These are phyloP conservation scores for Halcyon badia DNA, from an alignment of 2,797 vertebrate species.

Conservation along the genomic window DNA sequence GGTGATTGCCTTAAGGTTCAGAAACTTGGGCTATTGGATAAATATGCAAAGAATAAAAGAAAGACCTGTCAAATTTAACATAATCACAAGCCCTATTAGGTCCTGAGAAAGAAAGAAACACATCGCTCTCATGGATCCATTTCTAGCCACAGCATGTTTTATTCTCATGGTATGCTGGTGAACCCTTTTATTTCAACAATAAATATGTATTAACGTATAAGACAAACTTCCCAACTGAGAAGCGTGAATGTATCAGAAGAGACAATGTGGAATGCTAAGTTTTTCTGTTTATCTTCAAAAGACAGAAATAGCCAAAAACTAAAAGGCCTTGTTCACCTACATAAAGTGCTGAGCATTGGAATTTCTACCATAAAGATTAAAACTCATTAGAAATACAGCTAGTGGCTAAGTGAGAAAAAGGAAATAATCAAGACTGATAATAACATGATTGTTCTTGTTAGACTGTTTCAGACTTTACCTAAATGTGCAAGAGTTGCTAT, in stretches of 20 bases:
- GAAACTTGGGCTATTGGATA: neutral
- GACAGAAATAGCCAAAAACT: neutral
- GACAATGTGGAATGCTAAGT: neutral
- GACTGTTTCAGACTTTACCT: neutral
- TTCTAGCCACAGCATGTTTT: neutral
- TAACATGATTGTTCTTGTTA: neutral
- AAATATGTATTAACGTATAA: neutral
- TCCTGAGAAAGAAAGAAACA: neutral
- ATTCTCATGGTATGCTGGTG: neutral
- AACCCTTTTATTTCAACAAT: neutral
- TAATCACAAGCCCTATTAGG: neutral
- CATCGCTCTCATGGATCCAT: neutral
- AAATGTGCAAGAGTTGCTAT: neutral
- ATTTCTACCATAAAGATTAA: neutral
- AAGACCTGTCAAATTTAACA: neutral
- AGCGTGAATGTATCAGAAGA: neutral
- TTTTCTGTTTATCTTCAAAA: slow-evolving; percentile 17
- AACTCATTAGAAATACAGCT: neutral
- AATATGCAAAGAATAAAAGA: neutral
- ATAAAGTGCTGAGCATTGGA: neutral
- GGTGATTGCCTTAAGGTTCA: neutral
- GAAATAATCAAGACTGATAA: slow-evolving; percentile 17
- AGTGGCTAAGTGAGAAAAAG: neutral
- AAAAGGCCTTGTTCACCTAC: neutral
- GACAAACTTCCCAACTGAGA: neutral